phyloP scores from a whole-genome alignment of 1,140 invertebrate genomes.

The Akabosia matsudoensis region DNA sequence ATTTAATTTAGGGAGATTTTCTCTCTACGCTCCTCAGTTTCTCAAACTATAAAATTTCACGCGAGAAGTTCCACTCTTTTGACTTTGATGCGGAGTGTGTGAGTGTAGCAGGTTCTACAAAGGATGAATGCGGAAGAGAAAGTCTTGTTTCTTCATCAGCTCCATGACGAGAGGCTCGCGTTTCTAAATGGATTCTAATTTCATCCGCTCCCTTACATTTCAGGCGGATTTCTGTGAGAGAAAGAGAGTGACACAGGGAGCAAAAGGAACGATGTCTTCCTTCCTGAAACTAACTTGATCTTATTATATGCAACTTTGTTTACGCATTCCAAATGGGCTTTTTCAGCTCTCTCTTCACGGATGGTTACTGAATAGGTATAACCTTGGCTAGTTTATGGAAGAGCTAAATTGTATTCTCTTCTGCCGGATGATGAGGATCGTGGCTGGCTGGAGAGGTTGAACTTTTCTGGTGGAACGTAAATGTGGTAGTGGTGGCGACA shows the following conservation, averaged over 20 bases:
- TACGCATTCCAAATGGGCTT: background rate
- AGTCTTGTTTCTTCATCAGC: background rate
- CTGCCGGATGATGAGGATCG: too few species aligned
- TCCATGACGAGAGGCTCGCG: background rate
- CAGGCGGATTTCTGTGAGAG: background rate
- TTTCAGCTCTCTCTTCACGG: too few species aligned
- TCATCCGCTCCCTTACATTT: background rate
- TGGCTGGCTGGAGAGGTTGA: too few species aligned
- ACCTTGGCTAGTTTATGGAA: too few species aligned
- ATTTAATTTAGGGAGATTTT: slow-evolving; percentile 22
- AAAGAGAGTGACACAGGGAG: background rate
- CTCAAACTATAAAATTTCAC: slow-evolving; percentile 20
- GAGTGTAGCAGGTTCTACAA: background rate
- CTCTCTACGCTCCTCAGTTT: background rate
- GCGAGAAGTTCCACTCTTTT: background rate
- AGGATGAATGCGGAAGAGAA: background rate
- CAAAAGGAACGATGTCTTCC: background rate
- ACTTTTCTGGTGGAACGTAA: too few species aligned
- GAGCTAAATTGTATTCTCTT: too few species aligned
- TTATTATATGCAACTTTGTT: background rate
- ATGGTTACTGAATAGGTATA: too few species aligned
- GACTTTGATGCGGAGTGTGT: background rate
- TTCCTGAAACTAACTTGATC: background rate
- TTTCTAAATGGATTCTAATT: slow-evolving; percentile 22
- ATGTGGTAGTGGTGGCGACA: background rate